Evolutionary conservation across 2,797 vertebrate species (phyloP), one percentile per base, ranked within the genome.

Genomic region (Malacoctenus gilli): DNA sequence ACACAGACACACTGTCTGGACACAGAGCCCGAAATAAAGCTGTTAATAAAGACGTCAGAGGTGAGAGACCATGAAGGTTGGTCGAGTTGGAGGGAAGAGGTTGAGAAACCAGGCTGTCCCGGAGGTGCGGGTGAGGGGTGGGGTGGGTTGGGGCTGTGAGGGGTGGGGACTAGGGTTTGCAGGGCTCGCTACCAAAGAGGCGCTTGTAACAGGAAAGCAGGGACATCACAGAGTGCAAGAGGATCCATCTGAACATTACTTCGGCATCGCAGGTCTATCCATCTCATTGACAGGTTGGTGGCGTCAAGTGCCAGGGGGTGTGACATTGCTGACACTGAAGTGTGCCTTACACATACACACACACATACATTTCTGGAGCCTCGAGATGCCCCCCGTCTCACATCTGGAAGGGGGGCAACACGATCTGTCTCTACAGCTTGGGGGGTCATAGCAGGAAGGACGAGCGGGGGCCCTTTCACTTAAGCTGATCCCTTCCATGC

Each of bases 281-380:
- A 81, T 93, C 89, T 91, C 68, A 64, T 39, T 92, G 92, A 91
- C 91, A 92, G 87, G 65, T 59, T 61, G 28, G 75, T 82, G 86
- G 90, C 89, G 77, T 92, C 89, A 87, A 89, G 75, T 86, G 80
- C 84, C 78, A 75, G 46, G 38, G 82, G 75, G 84, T 87, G 87
- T 79, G 83, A 91, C 87, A 89, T 84, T 85, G 83, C 87, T 42
- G 77, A 86, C 85, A 75, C 47, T 32, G 80, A 80, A 87, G 84
- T 62, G 82, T 83, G 83, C 21, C 75, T 57, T 72, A 55, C 57
- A 71, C 67, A 56, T 51, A 72, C 61, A 72, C 57, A 54, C 68
- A 59, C 46, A 72, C 50, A 39, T 58, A 65, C 30, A 32, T 32
- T 79, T 69, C 63, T 40, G 30, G 59, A 77, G 63, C 60, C 68